These are phyloP conservation scores for Sciaenops ocellatus DNA, from an alignment of 2,797 vertebrate species.

Conservation along the genomic window DNA sequence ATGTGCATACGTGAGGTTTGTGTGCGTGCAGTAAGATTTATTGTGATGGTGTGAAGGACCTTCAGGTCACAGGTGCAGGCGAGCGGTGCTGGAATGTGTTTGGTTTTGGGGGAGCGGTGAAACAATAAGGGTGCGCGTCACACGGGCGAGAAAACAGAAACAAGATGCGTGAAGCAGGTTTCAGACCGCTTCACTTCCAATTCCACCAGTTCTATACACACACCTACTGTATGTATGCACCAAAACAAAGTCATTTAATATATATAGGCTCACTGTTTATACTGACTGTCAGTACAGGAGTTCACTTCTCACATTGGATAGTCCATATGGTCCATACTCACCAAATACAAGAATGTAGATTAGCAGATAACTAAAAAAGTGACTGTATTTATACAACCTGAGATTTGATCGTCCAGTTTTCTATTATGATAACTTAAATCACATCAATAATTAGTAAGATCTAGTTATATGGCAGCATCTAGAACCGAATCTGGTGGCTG, in stretches of 20 bases:
- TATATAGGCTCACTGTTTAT: slow-evolving; percentile 5
- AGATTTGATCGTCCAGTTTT: background rate
- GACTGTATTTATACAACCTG: background rate
- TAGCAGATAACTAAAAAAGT: background rate
- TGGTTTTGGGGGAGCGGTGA: slow-evolving; percentile 19
- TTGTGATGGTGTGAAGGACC: slow-evolving; percentile 20
- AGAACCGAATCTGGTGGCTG: background rate
- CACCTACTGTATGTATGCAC: background rate
- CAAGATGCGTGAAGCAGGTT: slow-evolving; percentile 44
- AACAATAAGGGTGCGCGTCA: slow-evolving; percentile 24
- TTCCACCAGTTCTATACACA: slow-evolving; percentile 18
- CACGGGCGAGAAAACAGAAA: slow-evolving; percentile 34
- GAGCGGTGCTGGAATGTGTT: slow-evolving; percentile 26
- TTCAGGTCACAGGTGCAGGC: slow-evolving; percentile 45
- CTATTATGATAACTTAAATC: background rate
- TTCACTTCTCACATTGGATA: background rate
- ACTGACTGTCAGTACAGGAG: background rate
- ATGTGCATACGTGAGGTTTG: slow-evolving; percentile 17
- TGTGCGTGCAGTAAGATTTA: slow-evolving; percentile 9
- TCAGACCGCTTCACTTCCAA: slow-evolving; percentile 62
- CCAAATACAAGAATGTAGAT: too few relatives aligned
- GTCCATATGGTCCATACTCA: background rate
- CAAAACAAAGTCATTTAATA: background rate
- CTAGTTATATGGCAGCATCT: background rate
- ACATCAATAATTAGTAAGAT: background rate